Evolutionary conservation across 1,140 invertebrate genomes (phyloP), one percentile per base, ranked within the genome.

Genomic region (Drosophila sp.): DNA sequence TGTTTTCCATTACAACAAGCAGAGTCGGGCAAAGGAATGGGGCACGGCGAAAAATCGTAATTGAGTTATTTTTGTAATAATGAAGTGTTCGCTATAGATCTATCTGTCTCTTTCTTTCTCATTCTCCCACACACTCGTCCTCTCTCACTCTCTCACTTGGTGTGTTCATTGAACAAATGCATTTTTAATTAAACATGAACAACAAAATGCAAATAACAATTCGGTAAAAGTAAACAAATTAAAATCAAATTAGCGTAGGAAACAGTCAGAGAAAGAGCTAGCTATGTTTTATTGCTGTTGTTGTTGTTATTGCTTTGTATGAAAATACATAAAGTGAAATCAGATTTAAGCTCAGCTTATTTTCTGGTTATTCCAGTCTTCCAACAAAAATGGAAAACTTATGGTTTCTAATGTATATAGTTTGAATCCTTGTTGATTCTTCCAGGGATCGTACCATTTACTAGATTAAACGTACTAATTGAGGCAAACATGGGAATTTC

Each of bases 1-100:
- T 85, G 81, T 74, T 80, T 78, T 72, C 55, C 62, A 77, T 77
- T 66, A 71, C 66, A 66, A 33, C 29, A 50, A 38, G 35, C n/a
- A 30, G 25, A 27, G 25, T 4, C 7, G 10, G 67, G 38, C 32
- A 11, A 2, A 6, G 27, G 56, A 1, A 7, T 5, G 30, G 5
- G 27, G 35, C 5, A 32, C 27, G 17, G 72, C 70, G 50, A 55
- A 54, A 66, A 64, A 64, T 70, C 70, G 61, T 81, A 81, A 81
- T 86, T 85, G 74, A 85, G 82, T 85, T 85, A 85, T 86, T 79
- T 84, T 70, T 70, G 55, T 71, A 67, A 81, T 86, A 85, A 81
- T 86, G 68, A 86, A 85, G 82, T 85, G 74, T 61, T 66, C 58
- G 30, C 17, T 62, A 25, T 54, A 32, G 66, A 23, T 47, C 7